Percentiles rank a stretch among this genome's conserved stretches.
These are phyloP conservation scores for Gracilinanus agilis DNA, from an alignment of 2,113 vertebrate genomes.

Conservation along the genomic window DNA sequence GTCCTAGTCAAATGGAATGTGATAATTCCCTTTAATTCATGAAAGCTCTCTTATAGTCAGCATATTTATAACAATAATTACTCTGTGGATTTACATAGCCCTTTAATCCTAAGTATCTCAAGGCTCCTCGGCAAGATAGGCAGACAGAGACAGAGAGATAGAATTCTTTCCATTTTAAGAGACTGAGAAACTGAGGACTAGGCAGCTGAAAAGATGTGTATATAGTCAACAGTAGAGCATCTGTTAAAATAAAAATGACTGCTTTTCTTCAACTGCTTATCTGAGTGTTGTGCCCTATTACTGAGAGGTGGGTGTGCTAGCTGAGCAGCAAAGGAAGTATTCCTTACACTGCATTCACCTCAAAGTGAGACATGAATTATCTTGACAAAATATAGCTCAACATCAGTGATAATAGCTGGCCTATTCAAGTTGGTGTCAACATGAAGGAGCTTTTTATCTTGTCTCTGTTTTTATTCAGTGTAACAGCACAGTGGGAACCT, in stretches of 20 bases:
- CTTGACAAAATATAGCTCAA: conserved; percentile 80
- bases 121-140: neutral
- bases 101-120: conserved; percentile 24
- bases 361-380: conserved; percentile 78
- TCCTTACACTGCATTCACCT: conserved; percentile 62
- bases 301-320: conserved; percentile 12
- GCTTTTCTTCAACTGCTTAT: conserved; percentile 67
- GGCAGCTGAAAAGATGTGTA: conserved; percentile 30
- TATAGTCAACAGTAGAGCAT: conserved; percentile 30
- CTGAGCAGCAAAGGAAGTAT: conserved; percentile 62
- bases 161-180: conserved; percentile 41
- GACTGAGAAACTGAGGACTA: conserved; percentile 31
- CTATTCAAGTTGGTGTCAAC: conserved; percentile 76
- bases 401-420: conserved; percentile 71
- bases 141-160: conserved; percentile 1
- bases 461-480: conserved; percentile 77
- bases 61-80: conserved; percentile 39
- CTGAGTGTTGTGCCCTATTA: conserved; percentile 51
- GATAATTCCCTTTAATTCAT: conserved; percentile 1
- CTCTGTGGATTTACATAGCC: neutral
- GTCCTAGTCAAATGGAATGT: neutral
- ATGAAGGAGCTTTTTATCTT: conserved; percentile 78
- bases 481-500: conserved; percentile 74
- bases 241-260: conserved; percentile 56
- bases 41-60: conserved; percentile 15